Conservation (phyloP, 2,888 invertebrate genomes). For the Drosophila paracracens region DNA sequence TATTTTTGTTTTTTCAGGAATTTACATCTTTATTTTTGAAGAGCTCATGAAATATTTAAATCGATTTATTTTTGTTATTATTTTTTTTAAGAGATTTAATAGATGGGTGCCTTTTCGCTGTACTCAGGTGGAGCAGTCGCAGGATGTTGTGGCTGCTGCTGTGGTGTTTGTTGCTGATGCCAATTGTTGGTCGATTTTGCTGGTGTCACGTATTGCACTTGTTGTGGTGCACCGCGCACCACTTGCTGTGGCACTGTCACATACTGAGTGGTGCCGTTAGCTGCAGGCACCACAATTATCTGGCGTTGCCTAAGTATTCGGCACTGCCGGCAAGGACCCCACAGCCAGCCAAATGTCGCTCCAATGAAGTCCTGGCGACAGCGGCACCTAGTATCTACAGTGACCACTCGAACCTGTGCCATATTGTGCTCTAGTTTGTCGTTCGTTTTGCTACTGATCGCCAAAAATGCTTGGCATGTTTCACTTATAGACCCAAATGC, state of each 20-base stretch:
- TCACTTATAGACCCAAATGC: conserved; percentile 8
- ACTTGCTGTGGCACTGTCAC: neutral
- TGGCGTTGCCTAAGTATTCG: neutral
- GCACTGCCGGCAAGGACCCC: conserved; percentile 27
- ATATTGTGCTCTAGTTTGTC: neutral
- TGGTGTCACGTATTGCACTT: neutral
- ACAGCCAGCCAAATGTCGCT: conserved; percentile 7
- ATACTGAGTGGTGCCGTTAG: conserved; percentile 5
- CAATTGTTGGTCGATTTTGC: neutral
- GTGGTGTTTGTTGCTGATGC: neutral
- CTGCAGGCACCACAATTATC: conserved; percentile 15
- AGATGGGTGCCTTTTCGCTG: conserved; percentile 14
- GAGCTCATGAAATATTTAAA: neutral
- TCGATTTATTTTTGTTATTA: no score
- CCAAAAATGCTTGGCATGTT: neutral
- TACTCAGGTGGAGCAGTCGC: conserved; percentile 4
- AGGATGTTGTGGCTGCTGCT: neutral
- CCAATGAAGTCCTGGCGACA: conserved; percentile 16
- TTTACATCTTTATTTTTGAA: neutral
- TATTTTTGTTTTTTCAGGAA: neutral
- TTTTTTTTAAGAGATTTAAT: neutral
- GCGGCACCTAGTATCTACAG: conserved; percentile 4
- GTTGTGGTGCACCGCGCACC: neutral
- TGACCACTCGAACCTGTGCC: conserved; percentile 22
- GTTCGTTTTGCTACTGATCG: conserved; percentile 10